Evolutionary conservation across 2,113 vertebrate species (phyloP).

Genomic region (Microcebus murinus): DNA sequence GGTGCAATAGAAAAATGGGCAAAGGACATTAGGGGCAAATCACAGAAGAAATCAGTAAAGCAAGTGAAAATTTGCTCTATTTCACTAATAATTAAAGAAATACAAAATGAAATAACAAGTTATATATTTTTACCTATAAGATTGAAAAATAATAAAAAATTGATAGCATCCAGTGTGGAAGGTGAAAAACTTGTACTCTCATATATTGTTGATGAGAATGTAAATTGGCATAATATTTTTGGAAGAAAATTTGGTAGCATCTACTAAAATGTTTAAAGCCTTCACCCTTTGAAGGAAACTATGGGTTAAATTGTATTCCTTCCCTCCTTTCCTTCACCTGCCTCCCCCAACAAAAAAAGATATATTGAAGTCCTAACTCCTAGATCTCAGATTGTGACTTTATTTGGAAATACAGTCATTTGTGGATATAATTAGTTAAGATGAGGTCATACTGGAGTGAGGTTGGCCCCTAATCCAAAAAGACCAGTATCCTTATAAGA

Average conservation of each 20-base stretch:
- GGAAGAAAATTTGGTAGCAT: constrained; percentile 11
- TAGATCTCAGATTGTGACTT: background rate
- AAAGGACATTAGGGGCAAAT: background rate
- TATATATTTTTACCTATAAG: background rate
- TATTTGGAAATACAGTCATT: constrained; percentile 17
- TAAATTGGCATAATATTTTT: constrained; percentile 4
- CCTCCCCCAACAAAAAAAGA: background rate
- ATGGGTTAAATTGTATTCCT: background rate
- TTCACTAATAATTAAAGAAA: constrained; percentile 24
- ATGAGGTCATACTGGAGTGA: background rate
- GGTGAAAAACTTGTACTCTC: background rate
- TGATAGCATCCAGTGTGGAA: background rate
- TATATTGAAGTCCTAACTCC: background rate
- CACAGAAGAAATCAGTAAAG: constrained; percentile 36
- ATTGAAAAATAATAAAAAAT: constrained; percentile 34
- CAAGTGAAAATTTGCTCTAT: background rate
- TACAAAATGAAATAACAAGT: background rate
- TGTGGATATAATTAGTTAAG: background rate
- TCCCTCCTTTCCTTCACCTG: background rate
- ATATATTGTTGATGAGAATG: background rate
- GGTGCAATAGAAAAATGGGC: background rate
- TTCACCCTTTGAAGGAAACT: background rate
- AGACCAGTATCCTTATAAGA: background rate
- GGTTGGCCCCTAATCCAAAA: background rate
- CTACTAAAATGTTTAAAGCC: background rate